Conservation (phyloP, 2,797 vertebrate species). For the Oreortyx pictus region DNA sequence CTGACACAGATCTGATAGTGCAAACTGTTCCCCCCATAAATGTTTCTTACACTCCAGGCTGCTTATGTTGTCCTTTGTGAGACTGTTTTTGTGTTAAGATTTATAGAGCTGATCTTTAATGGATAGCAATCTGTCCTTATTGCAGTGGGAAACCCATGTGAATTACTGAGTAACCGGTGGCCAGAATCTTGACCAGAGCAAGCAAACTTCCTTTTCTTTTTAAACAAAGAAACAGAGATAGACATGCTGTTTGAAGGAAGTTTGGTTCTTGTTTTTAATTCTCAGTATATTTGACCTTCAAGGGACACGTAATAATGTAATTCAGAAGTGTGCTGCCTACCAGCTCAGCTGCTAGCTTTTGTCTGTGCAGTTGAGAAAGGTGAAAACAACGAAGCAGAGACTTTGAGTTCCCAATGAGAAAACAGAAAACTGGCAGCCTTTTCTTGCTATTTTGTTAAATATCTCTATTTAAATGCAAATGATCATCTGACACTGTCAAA, state of each 20-base stretch:
- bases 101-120: not conserved
- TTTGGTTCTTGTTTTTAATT: not conserved
- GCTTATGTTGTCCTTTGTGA: not conserved
- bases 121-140: not conserved
- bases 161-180: not conserved
- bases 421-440: constrained; percentile 27
- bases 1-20: not conserved
- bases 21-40: not conserved
- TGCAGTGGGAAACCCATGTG: not conserved
- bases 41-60: not conserved
- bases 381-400: constrained; percentile 48
- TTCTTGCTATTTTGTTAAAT: constrained; percentile 53
- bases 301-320: not conserved
- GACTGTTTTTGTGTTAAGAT: not conserved
- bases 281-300: constrained; percentile 8
- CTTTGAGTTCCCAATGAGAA: constrained; percentile 28
- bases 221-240: not conserved
- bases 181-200: not conserved
- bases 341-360: constrained; percentile 13
- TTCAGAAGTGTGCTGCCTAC: constrained; percentile 28
- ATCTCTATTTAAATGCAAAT: constrained; percentile 69
- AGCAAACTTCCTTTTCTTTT: constrained; percentile 2
- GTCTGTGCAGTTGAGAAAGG: constrained; percentile 1
- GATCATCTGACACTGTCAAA: constrained; percentile 48
- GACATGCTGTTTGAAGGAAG: not conserved